Base-by-base conservation (phyloP, 2,888 invertebrate species). In the Limnephilus lunatus region DNA sequence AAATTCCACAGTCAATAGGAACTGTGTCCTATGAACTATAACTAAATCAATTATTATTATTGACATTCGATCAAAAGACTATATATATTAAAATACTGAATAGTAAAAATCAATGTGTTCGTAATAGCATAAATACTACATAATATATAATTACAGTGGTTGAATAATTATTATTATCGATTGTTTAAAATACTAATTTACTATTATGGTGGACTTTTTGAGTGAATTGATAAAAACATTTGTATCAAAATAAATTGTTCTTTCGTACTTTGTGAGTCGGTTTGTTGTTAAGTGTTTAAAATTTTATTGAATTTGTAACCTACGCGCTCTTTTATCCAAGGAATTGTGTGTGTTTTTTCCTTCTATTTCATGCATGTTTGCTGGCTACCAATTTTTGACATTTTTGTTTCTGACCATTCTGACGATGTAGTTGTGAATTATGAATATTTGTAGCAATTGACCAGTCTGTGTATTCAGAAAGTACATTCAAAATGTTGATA, bases 71-170 rank as follows among this genome's bases (percentile, higher is more conserved):
- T 83, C n/a, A 35, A 35, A 35, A 32, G 83, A 83, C 83, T 35
- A 82, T 39, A 19, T 83, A n/a, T 83, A 83, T 39, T 83, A 83
- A 83, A 86, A 86, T 44, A 68, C 9, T 68, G n/a, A 53, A 53
- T 53, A 5, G 53, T 53, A 39, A 53, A 44, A 86, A 86, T 86
- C 86, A 86, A 86, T 86, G 86, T 86, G 86, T 86, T 86, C 86
- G 35, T 86, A 86, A 30, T 86, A 83, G 30, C 30, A 9, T 35
- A 83, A 83, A 83, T 35, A 83, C 31, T 32, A 53, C 53, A 19
- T 48, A 15, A 19, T 48, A 15, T 48, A 15, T 53, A 68, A 68
- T 68, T 9, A 68, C 68, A 68, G 68, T 68, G 68, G 68, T 68
- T 68, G 25, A 68, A 68, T 68, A 68, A 68, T 68, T 48, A 48